Conservation (phyloP, 2,113 vertebrate genomes). For the Istiophorus platypterus region DNA sequence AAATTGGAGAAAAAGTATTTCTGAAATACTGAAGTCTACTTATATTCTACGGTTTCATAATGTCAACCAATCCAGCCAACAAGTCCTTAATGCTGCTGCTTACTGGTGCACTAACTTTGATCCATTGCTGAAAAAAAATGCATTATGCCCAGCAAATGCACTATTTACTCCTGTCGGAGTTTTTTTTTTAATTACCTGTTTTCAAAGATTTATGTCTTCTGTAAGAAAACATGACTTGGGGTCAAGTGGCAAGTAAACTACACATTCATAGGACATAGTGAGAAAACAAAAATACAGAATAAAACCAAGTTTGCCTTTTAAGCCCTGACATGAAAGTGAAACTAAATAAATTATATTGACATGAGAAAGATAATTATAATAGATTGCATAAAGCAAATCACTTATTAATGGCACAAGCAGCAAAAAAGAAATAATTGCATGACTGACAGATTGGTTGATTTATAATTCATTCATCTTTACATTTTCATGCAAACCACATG, state of each 20-base stretch:
- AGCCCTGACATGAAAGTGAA: not conserved
- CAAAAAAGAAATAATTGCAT: constrained; percentile 16
- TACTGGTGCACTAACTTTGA: not conserved
- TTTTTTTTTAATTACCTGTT: not conserved
- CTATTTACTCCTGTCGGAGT: not conserved
- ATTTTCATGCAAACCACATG: not conserved
- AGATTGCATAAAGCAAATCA: not conserved
- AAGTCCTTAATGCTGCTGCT: not conserved
- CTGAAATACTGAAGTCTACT: not conserved
- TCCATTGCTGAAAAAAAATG: not conserved
- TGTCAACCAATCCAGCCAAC: not conserved
- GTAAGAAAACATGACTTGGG: not conserved
- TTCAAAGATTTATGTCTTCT: not conserved
- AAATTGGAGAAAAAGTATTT: not conserved
- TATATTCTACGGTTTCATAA: too few species aligned
- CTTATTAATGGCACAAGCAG: constrained; percentile 17
- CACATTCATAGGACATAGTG: not conserved
- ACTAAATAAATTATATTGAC: not conserved
- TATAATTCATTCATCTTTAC: constrained; percentile 15
- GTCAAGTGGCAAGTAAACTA: not conserved
- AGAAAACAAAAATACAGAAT: not conserved
- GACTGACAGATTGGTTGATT: constrained; percentile 19
- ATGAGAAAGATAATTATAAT: not conserved
- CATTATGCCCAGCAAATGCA: not conserved
- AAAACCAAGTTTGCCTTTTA: not conserved